Percentiles rank a stretch among this genome's conserved stretches.
Evolutionary conservation across 64 coral and sea anemone genomes (phyloP).

Genomic region (Pachyseris speciosa): DNA sequence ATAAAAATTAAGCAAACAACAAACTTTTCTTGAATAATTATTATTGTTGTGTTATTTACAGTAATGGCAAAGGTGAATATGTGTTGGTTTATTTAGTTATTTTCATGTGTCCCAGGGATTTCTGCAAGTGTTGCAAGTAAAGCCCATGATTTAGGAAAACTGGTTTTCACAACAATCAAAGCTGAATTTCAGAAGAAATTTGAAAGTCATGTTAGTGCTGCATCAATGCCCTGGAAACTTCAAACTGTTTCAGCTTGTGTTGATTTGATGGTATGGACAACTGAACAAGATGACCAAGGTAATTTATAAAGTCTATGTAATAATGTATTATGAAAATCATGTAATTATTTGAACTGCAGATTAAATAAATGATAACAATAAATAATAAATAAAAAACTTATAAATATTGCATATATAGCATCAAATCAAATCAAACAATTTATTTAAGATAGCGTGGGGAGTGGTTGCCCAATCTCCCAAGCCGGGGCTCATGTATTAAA

Average conservation of each 20-base stretch:
- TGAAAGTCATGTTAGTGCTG: slow-evolving; percentile 45
- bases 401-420: too few relatives aligned
- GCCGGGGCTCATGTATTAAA: too few relatives aligned
- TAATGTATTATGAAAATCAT: too few relatives aligned
- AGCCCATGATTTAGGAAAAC: slow-evolving; percentile 80
- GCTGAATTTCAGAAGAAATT: slow-evolving; percentile 82
- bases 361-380: too few relatives aligned
- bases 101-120: slow-evolving; percentile 34
- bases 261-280: slow-evolving; percentile 91
- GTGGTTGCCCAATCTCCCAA: too few relatives aligned
- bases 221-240: slow-evolving; percentile 85
- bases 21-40: too few relatives aligned
- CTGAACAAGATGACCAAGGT: slow-evolving; percentile 90
- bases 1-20: too few relatives aligned
- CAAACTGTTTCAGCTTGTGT: slow-evolving; percentile 87
- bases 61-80: background rate
- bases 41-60: too few relatives aligned
- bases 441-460: too few relatives aligned
- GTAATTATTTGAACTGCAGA: too few relatives aligned
- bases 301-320: background rate
- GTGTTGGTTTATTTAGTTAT: background rate
- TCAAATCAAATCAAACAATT: too few relatives aligned
- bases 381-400: too few relatives aligned
- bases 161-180: slow-evolving; percentile 68
- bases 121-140: slow-evolving; percentile 61